Evolutionary conservation across 2,888 invertebrate genomes (phyloP), one percentile per base, ranked within the genome.

Genomic region (Sycophila texana): DNA sequence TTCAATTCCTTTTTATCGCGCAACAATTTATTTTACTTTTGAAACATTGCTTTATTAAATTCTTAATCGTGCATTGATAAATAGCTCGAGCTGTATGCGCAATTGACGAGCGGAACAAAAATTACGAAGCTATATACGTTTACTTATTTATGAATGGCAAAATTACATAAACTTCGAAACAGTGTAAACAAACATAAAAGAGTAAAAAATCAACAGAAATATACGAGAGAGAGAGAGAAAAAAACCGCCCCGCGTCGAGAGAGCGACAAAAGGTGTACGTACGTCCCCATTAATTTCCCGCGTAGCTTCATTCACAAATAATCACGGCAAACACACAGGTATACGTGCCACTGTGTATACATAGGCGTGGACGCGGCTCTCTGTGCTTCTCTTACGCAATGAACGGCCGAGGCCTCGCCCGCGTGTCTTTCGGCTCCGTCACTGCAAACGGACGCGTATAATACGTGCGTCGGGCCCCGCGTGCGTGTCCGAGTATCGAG

Each of bases 331-430:
- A 39, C 39, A 10, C 39, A 39, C 39, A 39, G 10, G 10, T 7
- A 10, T 10, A 39, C 39, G 39, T 39, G 10, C 39, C 39, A 10
- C 39, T 26, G 60, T 16, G 26, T 30, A 61, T 16, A 39, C 16
- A 61, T 47, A 18, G 39, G 14, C 39, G 39, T 63, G 63, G 16
- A 47, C 39, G 10, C 18, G 47, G 39, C 47, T 16, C n/a, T 26
- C 1, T 3, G 26, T 3, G 26, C 26, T 12, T 39, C 47, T 30
- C 63, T 63, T 63, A 63, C 20, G 63, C 63, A 63, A 63, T 10
- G 10, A 3, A 76, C 49, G 51, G 66, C 70, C 63, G 68, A 70
- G 70, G 61, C 76, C 76, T 70, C 76, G 76, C 70, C 76, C 60
- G 14, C 60, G 53, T 53, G 55, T 63, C 65, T 14, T 7, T 47